Base-by-base conservation (phyloP, 2,888 invertebrate genomes). In the Isoperla grammatica region DNA sequence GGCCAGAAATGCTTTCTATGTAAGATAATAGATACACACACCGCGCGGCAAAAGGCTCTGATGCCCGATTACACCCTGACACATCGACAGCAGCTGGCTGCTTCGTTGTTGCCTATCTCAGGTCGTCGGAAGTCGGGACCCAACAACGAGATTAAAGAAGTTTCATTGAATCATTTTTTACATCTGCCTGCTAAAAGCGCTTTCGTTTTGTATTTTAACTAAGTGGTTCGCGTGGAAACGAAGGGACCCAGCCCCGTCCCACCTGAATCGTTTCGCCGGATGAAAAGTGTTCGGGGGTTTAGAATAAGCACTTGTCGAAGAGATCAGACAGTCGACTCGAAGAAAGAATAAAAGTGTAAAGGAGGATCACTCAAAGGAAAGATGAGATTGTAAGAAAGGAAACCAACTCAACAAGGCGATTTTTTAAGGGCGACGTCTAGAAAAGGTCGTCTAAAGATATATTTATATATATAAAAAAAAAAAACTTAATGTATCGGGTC, bases 241-340 rank as follows among this genome's bases (percentile, higher is more conserved):
- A 9, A n/a, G 42, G 13, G n/a, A n/a, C n/a, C n/a, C n/a, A 4
- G 29, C 8, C 8, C 8, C 29, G 29, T 29, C 29, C 29, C 29
- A 45, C 17, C 11, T 45, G 45, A 45, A 15, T 45, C 19, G 45
- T 17, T 45, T 45, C 17, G 13, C 9, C 11, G 9, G 42, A 42
- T 6, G 13, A 15, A 42, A n/a, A 42, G 13, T n/a, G 37, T 50
- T 35, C 48, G n/a, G 15, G 6, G 4, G 29, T n/a, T 29, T n/a
- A 50, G 3, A 29, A 35, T 23, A 50, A 49, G 49, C 49, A 49
- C 49, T 49, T 49, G 49, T 49, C 37, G 37, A 37, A 9, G 37
- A 29, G 23, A 22, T n/a, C 46, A 4, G 12, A 46, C 20, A 20
- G 17, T 46, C 46, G 22, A 46, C n/a, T 4, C 17, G 49, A 49